Evolutionary conservation across 2,113 vertebrate species (phyloP).

Genomic region (Narcine bancroftii): DNA sequence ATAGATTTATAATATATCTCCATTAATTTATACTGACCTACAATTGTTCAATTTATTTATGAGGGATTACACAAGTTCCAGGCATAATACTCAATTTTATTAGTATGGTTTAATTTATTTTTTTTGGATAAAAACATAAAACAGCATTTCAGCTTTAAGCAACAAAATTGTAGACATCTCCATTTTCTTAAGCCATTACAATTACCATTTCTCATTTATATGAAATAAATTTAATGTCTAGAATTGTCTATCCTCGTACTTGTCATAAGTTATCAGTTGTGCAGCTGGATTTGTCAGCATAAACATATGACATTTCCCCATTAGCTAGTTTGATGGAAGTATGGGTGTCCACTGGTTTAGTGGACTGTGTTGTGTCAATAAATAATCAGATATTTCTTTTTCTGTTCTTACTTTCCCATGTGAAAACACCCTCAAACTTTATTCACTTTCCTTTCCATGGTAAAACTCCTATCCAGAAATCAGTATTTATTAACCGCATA

Average conservation of each 20-base stretch:
- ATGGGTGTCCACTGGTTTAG: background rate
- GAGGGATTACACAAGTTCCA: background rate
- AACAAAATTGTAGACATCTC: background rate
- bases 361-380: background rate
- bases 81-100: background rate
- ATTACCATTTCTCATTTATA: too few relatives aligned
- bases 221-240: background rate
- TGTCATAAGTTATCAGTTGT: background rate
- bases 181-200: background rate
- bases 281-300: background rate
- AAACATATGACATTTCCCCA: background rate
- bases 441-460: constrained; percentile 4
- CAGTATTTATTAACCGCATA: constrained; percentile 24
- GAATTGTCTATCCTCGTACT: background rate
- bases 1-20: background rate
- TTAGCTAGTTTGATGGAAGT: background rate
- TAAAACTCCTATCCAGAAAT: constrained; percentile 11
- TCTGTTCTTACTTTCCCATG: background rate
- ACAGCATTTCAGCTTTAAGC: background rate
- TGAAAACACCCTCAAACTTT: constrained; percentile 24
- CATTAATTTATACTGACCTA: background rate
- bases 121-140: background rate
- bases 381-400: background rate
- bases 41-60: background rate
- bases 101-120: background rate